Percentiles rank a stretch among this genome's conserved stretches.
These are phyloP conservation scores for Platyrinchus mystaceus DNA, from an alignment of 2,797 vertebrate species.

Conservation along the genomic window DNA sequence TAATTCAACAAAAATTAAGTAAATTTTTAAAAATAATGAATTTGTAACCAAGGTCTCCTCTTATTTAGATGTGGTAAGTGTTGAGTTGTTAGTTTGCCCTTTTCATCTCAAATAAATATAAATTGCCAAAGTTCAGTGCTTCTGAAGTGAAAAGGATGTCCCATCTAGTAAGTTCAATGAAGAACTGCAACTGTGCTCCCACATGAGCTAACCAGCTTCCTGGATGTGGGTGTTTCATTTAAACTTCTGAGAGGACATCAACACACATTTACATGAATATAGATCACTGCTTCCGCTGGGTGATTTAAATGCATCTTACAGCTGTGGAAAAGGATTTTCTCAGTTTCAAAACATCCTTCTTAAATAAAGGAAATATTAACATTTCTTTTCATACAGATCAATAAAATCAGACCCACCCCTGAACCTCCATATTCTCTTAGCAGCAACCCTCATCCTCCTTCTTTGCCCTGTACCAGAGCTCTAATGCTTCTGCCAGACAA, in stretches of 20 bases:
- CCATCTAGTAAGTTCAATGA: background rate
- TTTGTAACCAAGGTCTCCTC: background rate
- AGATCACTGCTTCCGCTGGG: slow-evolving; percentile 45
- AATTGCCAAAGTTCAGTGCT: slow-evolving; percentile 16
- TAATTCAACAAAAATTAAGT: background rate
- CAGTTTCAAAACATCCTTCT: slow-evolving; percentile 8
- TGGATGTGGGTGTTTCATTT: slow-evolving; percentile 60
- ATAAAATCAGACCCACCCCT: background rate
- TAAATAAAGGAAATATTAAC: slow-evolving; percentile 8
- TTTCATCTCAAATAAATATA: slow-evolving; percentile 17
- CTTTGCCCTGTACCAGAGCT: background rate
- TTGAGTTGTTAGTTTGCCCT: background rate
- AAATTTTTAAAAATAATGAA: background rate
- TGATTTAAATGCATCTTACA: slow-evolving; percentile 58
- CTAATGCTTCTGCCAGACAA: background rate
- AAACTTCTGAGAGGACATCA: slow-evolving; percentile 62
- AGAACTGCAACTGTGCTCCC: slow-evolving; percentile 39
- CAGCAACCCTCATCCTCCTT: background rate
- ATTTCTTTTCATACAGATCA: background rate
- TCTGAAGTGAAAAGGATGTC: slow-evolving; percentile 42
- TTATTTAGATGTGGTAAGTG: background rate
- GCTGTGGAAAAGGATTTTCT: slow-evolving; percentile 47
- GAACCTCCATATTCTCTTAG: background rate
- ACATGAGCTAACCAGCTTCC: slow-evolving; percentile 50
- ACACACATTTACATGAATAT: slow-evolving; percentile 64